Evolutionary conservation across 2,888 invertebrate species (phyloP).

Genomic region (Gerris lacustris): DNA sequence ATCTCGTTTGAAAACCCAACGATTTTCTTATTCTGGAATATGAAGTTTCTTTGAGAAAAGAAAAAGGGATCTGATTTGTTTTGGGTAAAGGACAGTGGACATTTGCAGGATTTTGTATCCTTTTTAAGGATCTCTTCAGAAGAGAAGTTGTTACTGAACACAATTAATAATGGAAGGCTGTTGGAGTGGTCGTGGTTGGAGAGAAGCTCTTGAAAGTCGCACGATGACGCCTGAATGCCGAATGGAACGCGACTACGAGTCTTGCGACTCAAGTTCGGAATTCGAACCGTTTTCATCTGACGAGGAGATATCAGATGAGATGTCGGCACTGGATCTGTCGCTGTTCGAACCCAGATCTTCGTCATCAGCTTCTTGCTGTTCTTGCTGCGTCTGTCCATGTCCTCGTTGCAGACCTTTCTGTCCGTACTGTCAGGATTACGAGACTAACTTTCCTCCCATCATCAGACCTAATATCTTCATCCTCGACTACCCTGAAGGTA

Average conservation of each 20-base stretch:
- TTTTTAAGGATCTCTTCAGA: no score
- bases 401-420: slow-evolving; percentile 1
- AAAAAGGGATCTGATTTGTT: no score
- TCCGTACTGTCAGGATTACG: background rate
- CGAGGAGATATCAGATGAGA: slow-evolving; percentile 18
- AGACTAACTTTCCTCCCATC: background rate
- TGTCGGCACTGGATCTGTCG: slow-evolving; percentile 31
- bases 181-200: slow-evolving; percentile 11
- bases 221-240: slow-evolving; percentile 19
- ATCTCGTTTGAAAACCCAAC: no score
- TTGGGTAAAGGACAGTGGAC: no score
- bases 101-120: no score
- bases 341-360: slow-evolving; percentile 38
- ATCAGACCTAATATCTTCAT: slow-evolving; percentile 7
- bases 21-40: no score
- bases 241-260: slow-evolving; percentile 26
- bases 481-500: slow-evolving; percentile 6
- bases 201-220: slow-evolving; percentile 15
- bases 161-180: background rate
- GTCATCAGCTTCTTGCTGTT: slow-evolving; percentile 25
- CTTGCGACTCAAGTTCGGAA: slow-evolving; percentile 44
- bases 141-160: no score
- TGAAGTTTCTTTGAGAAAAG: no score
- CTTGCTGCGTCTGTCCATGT: slow-evolving; percentile 13
- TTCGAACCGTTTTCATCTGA: slow-evolving; percentile 45